Evolutionary conservation across 2,888 invertebrate genomes (phyloP), one percentile per base, ranked within the genome.

Genomic region (Clusia tigrina): DNA sequence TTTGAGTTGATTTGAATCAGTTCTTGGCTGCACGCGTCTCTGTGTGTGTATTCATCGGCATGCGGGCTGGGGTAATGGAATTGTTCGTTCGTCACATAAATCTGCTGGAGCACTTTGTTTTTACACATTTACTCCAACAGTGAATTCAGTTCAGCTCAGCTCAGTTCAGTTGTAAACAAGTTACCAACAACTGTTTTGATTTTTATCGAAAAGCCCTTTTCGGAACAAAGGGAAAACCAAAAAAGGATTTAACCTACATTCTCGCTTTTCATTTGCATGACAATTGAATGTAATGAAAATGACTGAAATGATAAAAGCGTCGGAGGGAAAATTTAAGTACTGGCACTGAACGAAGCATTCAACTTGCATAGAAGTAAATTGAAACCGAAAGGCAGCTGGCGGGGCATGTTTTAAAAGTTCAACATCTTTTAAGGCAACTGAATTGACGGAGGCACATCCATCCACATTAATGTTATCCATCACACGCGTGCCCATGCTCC

Each of bases 161-260:
- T 32, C 6, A 32, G n/a, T 48, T 48, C 20, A 48, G 22, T 48
- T 6, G 48, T 48, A 18, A 48, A 48, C 48, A 22, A 48, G 32
- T 12, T 32, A 9, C 12, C n/a, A n/a, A n/a, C n/a, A 32, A 22
- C 22, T 15, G 22, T 48, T 48, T 48, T 20, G 48, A 48, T 48
- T 48, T 48, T 5, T 48, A 48, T 48, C 18, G 18, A 42, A 15
- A 17, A n/a, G n/a, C n/a, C n/a, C n/a, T n/a, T 42, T 42, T 6
- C 42, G 42, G 15, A 42, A 17, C 3, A 42, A 42, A 42, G 32
- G 42, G 9, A 42, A 3, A 15, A 42, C 10, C 12, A 12, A 32
- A 15, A 15, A 42, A 42, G 48, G 48, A 48, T 20, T 48, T 48
- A 48, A 20, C 48, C 48, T 15, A 48, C 20, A 48, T 48, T 48